Percentiles rank a stretch among this genome's conserved stretches.
These are phyloP conservation scores for Brachionus asplanchnoidis DNA, from an alignment of 1,140 invertebrate species.

Conservation along the genomic window DNA sequence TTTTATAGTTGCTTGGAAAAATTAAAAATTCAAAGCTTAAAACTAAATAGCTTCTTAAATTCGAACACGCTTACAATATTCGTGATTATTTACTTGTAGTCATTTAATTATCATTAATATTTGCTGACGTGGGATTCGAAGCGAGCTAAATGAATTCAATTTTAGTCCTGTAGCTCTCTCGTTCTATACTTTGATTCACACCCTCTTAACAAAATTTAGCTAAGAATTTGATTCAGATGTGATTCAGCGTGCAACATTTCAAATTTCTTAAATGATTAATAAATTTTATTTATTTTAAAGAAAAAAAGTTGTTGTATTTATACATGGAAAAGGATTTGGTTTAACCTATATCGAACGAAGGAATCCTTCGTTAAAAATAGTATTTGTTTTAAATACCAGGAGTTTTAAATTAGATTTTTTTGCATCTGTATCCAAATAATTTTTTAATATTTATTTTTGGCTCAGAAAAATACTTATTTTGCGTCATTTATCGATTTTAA, in stretches of 20 bases:
- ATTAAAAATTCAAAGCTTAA: constrained; percentile 34
- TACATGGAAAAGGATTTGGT: not conserved
- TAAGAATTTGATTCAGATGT: not conserved
- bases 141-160: not conserved
- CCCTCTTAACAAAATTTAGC: not conserved
- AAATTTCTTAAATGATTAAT: not conserved
- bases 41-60: not conserved
- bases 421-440: not conserved
- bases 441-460: not conserved
- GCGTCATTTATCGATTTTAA: not conserved
- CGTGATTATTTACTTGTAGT: not conserved
- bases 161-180: not conserved
- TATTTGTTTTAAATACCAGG: not conserved
- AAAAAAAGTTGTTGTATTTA: not conserved
- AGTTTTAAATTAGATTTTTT: not conserved
- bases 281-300: not conserved
- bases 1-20: constrained; percentile 1
- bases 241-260: constrained; percentile 18
- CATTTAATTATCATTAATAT: constrained; percentile 1
- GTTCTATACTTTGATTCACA: not conserved
- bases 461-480: not conserved
- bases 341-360: not conserved
- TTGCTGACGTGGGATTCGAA: constrained; percentile 15
- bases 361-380: not conserved
- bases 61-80: not conserved